phyloP scores from a whole-genome alignment of 1,140 invertebrate genomes.

The Diploscapter pachys region DNA sequence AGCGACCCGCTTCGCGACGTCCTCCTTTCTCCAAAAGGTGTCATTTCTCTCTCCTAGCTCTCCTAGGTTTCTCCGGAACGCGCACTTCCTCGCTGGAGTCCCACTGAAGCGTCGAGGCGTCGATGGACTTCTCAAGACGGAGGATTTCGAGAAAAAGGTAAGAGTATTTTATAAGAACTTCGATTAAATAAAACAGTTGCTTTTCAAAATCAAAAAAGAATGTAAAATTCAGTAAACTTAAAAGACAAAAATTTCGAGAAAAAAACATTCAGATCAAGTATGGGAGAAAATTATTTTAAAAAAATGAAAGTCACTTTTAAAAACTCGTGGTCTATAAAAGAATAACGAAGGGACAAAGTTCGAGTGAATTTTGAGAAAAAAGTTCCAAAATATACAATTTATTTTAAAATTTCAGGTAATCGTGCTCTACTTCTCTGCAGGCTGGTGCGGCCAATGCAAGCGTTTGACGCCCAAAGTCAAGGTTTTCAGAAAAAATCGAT shows the following conservation, averaged over 20 bases:
- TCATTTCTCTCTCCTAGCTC: neutral
- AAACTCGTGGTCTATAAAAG: no score
- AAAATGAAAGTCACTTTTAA: no score
- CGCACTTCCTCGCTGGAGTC: slow-evolving; percentile 25
- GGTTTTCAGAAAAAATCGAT: slow-evolving; percentile 13
- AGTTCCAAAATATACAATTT: no score
- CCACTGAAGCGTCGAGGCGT: slow-evolving; percentile 24
- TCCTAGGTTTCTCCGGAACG: neutral
- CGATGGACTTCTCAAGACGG: slow-evolving; percentile 15
- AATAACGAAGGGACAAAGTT: no score
- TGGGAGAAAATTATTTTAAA: no score
- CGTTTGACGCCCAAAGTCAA: slow-evolving; percentile 22
- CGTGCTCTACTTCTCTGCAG: slow-evolving; percentile 38
- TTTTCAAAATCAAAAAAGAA: slow-evolving; percentile 5
- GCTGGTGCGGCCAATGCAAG: slow-evolving; percentile 36
- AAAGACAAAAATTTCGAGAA: no score
- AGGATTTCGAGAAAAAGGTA: slow-evolving; percentile 29
- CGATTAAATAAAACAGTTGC: neutral
- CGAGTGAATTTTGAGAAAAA: no score
- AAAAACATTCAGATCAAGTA: no score
- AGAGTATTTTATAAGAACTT: neutral
- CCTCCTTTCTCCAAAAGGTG: neutral
- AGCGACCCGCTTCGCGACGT: neutral
- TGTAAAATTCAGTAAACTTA: neutral
- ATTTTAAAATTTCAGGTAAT: slow-evolving; percentile 18